Conservation (phyloP, 1,140 invertebrate genomes). For the Zaprionus lachaisei region DNA sequence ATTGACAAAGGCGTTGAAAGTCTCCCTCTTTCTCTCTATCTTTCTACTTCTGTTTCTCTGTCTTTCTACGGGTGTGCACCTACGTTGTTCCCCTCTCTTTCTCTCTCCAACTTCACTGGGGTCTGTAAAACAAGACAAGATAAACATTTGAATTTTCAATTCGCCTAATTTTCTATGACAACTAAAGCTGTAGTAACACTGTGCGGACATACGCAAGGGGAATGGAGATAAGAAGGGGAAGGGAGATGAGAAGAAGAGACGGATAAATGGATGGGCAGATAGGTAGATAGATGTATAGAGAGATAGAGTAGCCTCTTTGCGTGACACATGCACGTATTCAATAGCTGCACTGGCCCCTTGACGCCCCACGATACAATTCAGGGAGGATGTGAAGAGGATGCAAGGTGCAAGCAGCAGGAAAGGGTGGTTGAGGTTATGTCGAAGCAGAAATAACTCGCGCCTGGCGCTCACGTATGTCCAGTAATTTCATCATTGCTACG, state of each 20-base stretch:
- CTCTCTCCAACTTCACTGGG: slow-evolving; percentile 12
- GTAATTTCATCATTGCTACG: slow-evolving; percentile 80
- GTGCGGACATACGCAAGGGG: neutral
- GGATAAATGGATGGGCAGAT: neutral
- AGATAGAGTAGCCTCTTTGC: slow-evolving; percentile 25
- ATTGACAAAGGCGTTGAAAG: no score
- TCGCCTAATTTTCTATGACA: slow-evolving; percentile 63
- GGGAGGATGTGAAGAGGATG: neutral
- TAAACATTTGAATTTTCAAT: slow-evolving; percentile 60
- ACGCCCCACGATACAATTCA: neutral
- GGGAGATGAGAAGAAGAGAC: neutral
- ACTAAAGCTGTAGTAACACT: slow-evolving; percentile 30
- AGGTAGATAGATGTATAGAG: neutral
- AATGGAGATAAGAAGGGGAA: no score
- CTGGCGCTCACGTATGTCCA: slow-evolving; percentile 59
- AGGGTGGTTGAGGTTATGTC: slow-evolving; percentile 1
- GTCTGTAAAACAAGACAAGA: slow-evolving; percentile 2
- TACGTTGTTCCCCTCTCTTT: neutral
- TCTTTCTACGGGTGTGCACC: neutral
- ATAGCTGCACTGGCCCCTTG: slow-evolving; percentile 14
- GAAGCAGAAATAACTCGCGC: slow-evolving; percentile 4
- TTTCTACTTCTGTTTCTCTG: neutral
- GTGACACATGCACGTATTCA: slow-evolving; percentile 37
- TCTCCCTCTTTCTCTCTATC: neutral
- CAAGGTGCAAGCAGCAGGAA: neutral